Evolutionary conservation across 2,888 invertebrate species (phyloP).

Genomic region (Nymphalis urticae): DNA sequence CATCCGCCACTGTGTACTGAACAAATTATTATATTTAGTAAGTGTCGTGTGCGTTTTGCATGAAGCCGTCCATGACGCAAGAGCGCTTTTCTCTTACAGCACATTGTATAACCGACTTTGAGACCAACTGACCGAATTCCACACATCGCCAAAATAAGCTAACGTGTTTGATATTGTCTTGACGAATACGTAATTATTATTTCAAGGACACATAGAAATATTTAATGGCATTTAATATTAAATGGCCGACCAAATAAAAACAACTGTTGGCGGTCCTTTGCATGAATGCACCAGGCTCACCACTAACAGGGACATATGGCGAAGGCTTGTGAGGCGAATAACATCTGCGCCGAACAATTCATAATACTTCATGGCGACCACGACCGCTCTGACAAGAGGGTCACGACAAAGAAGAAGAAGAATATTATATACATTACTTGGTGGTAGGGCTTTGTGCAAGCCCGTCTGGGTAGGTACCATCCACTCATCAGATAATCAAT

Average conservation of each 20-base stretch:
- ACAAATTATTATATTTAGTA: not conserved
- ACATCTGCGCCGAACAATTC: too few species aligned
- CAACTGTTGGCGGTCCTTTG: too few species aligned
- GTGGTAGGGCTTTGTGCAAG: too few species aligned
- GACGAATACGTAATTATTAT: not conserved
- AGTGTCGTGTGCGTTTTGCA: slow-evolving; percentile 31
- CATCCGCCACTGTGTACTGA: not conserved
- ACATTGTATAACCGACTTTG: slow-evolving; percentile 67
- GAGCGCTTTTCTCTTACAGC: slow-evolving; percentile 58
- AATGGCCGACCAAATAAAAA: too few species aligned
- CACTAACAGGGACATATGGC: too few species aligned
- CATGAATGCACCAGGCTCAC: too few species aligned
- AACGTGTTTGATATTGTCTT: not conserved
- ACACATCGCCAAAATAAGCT: slow-evolving; percentile 15
- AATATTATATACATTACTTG: not conserved
- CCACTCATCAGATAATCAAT: too few species aligned
- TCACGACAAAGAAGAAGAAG: too few species aligned
- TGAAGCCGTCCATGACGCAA: slow-evolving; percentile 57
- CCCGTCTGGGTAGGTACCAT: too few species aligned
- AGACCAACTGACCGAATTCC: slow-evolving; percentile 65
- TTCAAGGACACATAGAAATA: not conserved
- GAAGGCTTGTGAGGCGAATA: too few species aligned
- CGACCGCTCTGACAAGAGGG: too few species aligned
- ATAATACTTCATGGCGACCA: too few species aligned
- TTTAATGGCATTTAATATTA: not conserved